Evolutionary conservation across 2,113 vertebrate species (phyloP), one percentile per base, ranked within the genome.

Genomic region (Motacilla alba): DNA sequence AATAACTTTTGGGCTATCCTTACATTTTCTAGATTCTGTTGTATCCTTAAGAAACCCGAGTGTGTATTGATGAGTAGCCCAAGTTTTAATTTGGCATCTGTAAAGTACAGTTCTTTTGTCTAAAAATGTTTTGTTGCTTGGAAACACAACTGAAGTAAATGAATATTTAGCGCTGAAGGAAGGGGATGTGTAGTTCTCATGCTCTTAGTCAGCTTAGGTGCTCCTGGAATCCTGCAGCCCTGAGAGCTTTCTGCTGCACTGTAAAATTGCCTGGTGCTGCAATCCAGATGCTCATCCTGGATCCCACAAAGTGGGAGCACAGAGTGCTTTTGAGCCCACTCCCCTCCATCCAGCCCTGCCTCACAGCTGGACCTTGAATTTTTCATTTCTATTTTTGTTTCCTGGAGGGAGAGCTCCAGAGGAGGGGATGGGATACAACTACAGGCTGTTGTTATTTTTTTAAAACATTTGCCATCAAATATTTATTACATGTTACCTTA

Each of bases 101-200:
- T 63, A 50, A 85, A 84, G 89, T 95, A 78, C 82, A 87, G 47
- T 90, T 94, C 83, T 80, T 79, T 75, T 90, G 85, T 95, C 79
- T 97, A 90, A 93, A 96, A 89, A 85, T 86, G 88, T 96, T 87
- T 87, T 95, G 90, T 93, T 94, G 87, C 92, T 93, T 93, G 80
- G 90, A 97, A 90, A 97, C 94, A 52, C 60, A 85, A 67, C 58
- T 88, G 83, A 77, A 88, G 53, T 79, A 90, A 90, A 87, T 90
- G 23, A 94, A 83, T 75, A 90, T 89, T 79, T 73, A 94, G 81
- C 81, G 74, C n/a, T 92, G 62, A 35, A 67, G 58, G 37, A 80
- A 80, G 69, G 39, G 76, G 55, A 63, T 52, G 14, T 88, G 43
- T 64, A 55, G 50, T 63, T 96, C 22, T 92, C 14, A 3, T 74